A percentile compares a stretch with the other conserved stretches of the same genome.
phyloP scores from a whole-genome alignment of 2,888 invertebrate genomes.

The Carterocephalus palaemon region DNA sequence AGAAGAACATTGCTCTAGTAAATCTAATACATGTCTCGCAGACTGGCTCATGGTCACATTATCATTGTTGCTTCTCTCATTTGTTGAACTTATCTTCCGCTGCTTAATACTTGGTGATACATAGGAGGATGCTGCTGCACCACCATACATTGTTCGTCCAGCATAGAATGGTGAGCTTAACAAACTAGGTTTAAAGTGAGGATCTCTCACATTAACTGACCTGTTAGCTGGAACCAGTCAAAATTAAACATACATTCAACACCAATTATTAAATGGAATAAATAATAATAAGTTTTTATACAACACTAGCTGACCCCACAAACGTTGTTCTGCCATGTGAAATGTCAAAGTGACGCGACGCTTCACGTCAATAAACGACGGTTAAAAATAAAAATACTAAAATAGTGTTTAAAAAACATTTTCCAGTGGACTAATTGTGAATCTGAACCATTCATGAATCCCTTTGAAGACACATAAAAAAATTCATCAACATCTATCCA shows the following conservation, averaged over 20 bases:
- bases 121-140: conserved; percentile 82
- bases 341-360: no score
- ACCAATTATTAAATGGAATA: neutral
- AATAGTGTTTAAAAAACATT: no score
- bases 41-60: conserved; percentile 81
- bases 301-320: no score
- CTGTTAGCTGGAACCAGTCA: conserved; percentile 52
- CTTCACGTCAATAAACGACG: no score
- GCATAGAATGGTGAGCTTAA: conserved; percentile 85
- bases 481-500: no score
- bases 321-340: no score
- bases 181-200: conserved; percentile 52
- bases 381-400: no score
- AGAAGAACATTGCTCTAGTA: conserved; percentile 89
- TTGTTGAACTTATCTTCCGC: conserved; percentile 43
- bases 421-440: no score
- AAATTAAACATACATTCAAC: conserved; percentile 22
- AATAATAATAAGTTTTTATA: neutral
- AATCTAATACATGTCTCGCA: conserved; percentile 86
- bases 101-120: conserved; percentile 54
- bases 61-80: conserved; percentile 40
- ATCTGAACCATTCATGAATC: no score
- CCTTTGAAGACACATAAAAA: no score
- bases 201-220: conserved; percentile 54
- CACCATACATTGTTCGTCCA: conserved; percentile 87